Evolutionary conservation across 1,140 invertebrate species (phyloP), one percentile per base, ranked within the genome.

Genomic region (Amphibalanus amphitrite): DNA sequence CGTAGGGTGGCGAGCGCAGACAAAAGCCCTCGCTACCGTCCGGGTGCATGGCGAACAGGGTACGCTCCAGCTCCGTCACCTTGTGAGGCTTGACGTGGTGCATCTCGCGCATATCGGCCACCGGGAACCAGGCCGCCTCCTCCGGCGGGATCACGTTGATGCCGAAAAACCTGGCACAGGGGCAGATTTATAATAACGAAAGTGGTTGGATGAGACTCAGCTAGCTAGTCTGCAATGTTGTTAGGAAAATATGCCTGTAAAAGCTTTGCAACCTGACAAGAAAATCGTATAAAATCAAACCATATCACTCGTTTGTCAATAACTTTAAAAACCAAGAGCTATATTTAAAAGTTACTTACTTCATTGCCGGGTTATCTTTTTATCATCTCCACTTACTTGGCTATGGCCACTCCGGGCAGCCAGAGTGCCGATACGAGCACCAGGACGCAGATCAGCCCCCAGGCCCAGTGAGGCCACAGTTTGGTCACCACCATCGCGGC

Each of bases 51-150:
- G 91, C 92, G 81, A 94, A 93, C 0, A 95, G 80, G 29, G 88
- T 78, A 23, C 86, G 88, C 79, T 94, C 91, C 20, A 90, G 83
- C 6, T 85, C 80, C 1, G 90, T 90, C 0, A 89, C 86, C 77
- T 92, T 89, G 74, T 91, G 89, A 0, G 88, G 87, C 70, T 75
- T 73, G 23, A 95, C 90, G 69, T 89, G 89, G 76, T 94, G 90
- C 78, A 91, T 93, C 77, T 94, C 91, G 75, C 90, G 88, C 0
- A 95, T 82, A 75, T 95, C 92, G 25, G 89, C 87, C 0, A 88
- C 88, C 0, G 92, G 92, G 78, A 95, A 95, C 92, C 92, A 95
- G 20, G 91, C 90, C 72, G 92, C 90, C 78, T 92, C 90, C 70
- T 92, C 90, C 75, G 93, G 90, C n/a, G 92, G 89, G 65, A 95